Base-by-base conservation (phyloP, 2,797 vertebrate species). In the Rhinatrema bivittatum region DNA sequence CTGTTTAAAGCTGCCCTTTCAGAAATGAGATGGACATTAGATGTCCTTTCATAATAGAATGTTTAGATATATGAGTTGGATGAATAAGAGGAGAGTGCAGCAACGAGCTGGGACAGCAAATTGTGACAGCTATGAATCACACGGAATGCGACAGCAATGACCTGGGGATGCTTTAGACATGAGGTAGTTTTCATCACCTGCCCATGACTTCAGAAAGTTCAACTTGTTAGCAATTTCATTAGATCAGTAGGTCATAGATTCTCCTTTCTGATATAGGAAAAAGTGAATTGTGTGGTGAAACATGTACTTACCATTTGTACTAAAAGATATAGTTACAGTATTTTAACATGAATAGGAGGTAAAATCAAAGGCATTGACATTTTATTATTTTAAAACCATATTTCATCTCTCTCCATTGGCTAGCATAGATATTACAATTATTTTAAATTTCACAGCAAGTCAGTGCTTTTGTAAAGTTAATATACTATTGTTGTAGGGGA, bases 61-160 rank as follows among this genome's bases (percentile, higher is more conserved):
- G 57, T 63, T 70, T 71, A 71, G 54, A 52, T 67, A 63, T 68
- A 64, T 69, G 52, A 60, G 39, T 56, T 65, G 56, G 33, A 53
- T 66, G 56, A 63, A 57, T 56, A 62, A 34, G 34, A 60, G 52
- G 59, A 58, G 54, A 61, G 46, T 34, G 39, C 38, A 60, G 56
- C 61, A 65, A 63, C 48, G 62, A 52, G 29, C 51, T 39, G 43
- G 53, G 35, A 60, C 37, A 64, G 48, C 42, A 72, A 36, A 68
- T 56, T 65, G 56, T 68, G 60, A 55, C 60, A 68, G 42, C 55
- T 71, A 42, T 62, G 72, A 76, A 70, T 64, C 51, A 59, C 52
- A 63, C 35, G 42, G 42, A 48, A 20, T 52, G 18, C 68, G 47
- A 68, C 67, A 68, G 47, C 53, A 72, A 60, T 64, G 64, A 74